These are phyloP conservation scores for Malthinus flaveolus DNA, from an alignment of 2,888 invertebrate genomes.

Conservation along the genomic window DNA sequence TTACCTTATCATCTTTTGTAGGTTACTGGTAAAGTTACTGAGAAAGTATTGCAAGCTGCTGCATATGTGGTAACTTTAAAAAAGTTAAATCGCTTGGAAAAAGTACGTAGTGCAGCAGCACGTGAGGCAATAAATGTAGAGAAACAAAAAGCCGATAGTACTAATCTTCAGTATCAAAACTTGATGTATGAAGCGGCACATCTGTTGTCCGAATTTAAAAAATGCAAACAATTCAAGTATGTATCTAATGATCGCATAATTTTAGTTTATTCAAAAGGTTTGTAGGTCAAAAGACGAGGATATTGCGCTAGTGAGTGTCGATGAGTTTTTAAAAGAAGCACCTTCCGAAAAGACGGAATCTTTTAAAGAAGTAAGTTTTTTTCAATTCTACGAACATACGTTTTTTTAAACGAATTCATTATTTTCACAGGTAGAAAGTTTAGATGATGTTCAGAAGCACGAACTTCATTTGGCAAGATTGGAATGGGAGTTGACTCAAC, in stretches of 20 bases:
- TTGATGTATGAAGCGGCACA: constrained; percentile 92
- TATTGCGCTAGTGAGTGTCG: constrained; percentile 82
- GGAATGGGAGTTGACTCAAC: constrained; percentile 89
- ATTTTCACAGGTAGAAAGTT: constrained; percentile 38
- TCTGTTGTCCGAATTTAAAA: constrained; percentile 91
- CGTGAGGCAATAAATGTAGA: constrained; percentile 81
- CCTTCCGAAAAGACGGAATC: constrained; percentile 59
- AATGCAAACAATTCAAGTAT: constrained; percentile 90
- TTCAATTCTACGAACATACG: neutral
- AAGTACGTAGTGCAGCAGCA: constrained; percentile 81
- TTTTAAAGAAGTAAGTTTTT: constrained; percentile 42
- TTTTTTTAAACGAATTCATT: neutral
- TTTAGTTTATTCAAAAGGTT: constrained; percentile 13
- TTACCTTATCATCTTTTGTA: constrained; percentile 45
- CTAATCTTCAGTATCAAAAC: constrained; percentile 89
- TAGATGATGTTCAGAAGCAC: constrained; percentile 65
- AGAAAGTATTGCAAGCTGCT: constrained; percentile 73
- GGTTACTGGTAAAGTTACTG: constrained; percentile 63
- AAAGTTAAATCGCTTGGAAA: constrained; percentile 88
- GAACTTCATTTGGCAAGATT: constrained; percentile 81
- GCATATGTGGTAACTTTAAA: constrained; percentile 81
- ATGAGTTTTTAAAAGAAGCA: constrained; percentile 82
- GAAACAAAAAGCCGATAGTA: constrained; percentile 87
- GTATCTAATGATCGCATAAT: constrained; percentile 33
- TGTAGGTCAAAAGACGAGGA: constrained; percentile 87